These are phyloP conservation scores for Hemitrygon akajei DNA, from an alignment of 2,797 vertebrate genomes.

Conservation along the genomic window DNA sequence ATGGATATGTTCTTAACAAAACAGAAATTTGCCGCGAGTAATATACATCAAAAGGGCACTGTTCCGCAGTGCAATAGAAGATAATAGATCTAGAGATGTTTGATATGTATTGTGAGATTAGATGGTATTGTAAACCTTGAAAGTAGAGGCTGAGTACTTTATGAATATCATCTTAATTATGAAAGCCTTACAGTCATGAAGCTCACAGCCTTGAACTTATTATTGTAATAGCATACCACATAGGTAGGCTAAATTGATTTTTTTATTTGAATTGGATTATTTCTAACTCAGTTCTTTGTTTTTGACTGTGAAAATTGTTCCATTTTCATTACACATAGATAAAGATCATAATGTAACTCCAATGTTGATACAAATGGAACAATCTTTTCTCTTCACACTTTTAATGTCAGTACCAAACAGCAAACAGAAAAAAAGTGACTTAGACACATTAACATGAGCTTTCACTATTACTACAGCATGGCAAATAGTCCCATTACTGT, in stretches of 20 bases:
- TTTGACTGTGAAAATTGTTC: background rate
- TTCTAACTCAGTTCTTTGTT: background rate
- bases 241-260: background rate
- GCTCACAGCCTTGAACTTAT: background rate
- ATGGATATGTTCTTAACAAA: background rate
- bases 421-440: background rate
- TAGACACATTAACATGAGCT: background rate
- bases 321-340: background rate
- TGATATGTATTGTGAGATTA: background rate
- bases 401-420: background rate
- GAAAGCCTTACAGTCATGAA: background rate
- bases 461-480: background rate
- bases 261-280: slow-evolving; percentile 8
- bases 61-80: background rate
- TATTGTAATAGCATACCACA: slow-evolving; percentile 17
- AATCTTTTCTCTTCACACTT: background rate
- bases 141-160: slow-evolving; percentile 17
- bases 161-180: background rate
- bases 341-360: background rate
- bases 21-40: background rate
- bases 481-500: background rate
- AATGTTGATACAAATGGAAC: background rate
- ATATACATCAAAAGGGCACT: background rate
- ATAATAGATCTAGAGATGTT: background rate
- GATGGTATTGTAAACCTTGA: background rate